Base-by-base conservation (phyloP, 2,888 invertebrate species). In the Apodemia hepburni region DNA sequence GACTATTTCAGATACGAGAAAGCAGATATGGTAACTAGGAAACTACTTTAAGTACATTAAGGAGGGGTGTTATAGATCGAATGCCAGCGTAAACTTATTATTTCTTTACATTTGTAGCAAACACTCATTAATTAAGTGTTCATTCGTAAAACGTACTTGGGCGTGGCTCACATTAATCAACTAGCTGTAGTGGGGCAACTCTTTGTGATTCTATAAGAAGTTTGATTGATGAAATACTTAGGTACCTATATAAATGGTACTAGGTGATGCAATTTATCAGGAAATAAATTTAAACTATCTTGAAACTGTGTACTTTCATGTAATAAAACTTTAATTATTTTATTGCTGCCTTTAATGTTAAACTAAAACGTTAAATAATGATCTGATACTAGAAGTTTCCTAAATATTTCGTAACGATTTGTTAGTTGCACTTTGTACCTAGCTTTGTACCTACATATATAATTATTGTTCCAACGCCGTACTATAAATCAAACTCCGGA, bases 141-240 rank as follows among this genome's bases (percentile, higher is more conserved):
- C 66, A 69, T 67, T 68, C 68, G 68, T 70, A 68, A 68, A 66
- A 65, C 69, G 74, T 78, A 75, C 74, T 75, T 66, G 70, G 75
- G 77, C 73, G 79, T 74, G 77, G 75, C 54, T 59, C 22, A 64
- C 76, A 81, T 81, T 78, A 78, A 81, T 81, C 81, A 80, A 74
- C 65, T 70, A 67, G 68, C 22, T 22, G 22, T 71, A 72, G 73
- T 71, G 68, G 65, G 68, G 64, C 68, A 75, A 73, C 72, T 77
- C 75, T 76, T 75, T 58, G 45, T 54, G 15, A 61, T 47, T 45
- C 58, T 49, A 42, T 57, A 62, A 58, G 62, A 49, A 62, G 49
- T 35, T 62, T 58, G 62, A 62, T 62, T 58, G 62, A 62, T 62
- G 58, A 49, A 62, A 58, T 49, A 38, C 18, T 57, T 49, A 49